These are phyloP conservation scores for Takifugu bimaculatus DNA, from an alignment of 2,113 vertebrate genomes.

Conservation along the genomic window DNA sequence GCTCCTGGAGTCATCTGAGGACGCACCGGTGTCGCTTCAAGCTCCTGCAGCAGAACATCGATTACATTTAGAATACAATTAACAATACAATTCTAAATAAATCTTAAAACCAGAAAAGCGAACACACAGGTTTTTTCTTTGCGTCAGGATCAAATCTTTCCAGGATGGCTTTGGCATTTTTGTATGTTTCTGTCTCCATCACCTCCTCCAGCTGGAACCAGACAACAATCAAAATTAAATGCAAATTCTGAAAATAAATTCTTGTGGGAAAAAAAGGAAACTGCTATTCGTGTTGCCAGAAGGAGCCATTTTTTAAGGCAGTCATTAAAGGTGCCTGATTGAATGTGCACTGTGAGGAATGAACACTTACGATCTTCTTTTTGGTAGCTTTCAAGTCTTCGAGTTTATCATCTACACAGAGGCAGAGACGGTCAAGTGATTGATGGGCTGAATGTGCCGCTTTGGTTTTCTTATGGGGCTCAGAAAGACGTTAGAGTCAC, in stretches of 20 bases:
- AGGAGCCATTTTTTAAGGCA: background rate
- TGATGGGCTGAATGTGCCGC: too few species aligned
- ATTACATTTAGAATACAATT: background rate
- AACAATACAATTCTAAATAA: constrained; percentile 8
- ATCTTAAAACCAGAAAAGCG: background rate
- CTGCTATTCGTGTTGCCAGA: background rate
- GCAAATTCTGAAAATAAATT: background rate
- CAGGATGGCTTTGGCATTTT: constrained; percentile 94
- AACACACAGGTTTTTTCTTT: constrained; percentile 84
- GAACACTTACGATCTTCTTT: constrained; percentile 92
- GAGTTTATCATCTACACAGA: constrained; percentile 85
- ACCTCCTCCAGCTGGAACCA: constrained; percentile 90
- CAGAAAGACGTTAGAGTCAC: too few species aligned
- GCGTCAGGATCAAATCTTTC: constrained; percentile 95
- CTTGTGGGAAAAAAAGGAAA: background rate
- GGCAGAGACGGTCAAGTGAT: background rate
- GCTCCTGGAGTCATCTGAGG: constrained; percentile 82
- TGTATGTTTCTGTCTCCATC: constrained; percentile 98
- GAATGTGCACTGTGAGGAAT: background rate
- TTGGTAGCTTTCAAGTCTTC: constrained; percentile 90
- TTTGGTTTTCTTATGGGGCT: too few species aligned
- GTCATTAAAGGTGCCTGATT: background rate
- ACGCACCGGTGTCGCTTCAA: constrained; percentile 81
- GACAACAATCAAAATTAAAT: constrained; percentile 1
- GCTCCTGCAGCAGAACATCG: constrained; percentile 74